Base-by-base conservation (phyloP, 2,797 vertebrate genomes). In the Falco columbarius region DNA sequence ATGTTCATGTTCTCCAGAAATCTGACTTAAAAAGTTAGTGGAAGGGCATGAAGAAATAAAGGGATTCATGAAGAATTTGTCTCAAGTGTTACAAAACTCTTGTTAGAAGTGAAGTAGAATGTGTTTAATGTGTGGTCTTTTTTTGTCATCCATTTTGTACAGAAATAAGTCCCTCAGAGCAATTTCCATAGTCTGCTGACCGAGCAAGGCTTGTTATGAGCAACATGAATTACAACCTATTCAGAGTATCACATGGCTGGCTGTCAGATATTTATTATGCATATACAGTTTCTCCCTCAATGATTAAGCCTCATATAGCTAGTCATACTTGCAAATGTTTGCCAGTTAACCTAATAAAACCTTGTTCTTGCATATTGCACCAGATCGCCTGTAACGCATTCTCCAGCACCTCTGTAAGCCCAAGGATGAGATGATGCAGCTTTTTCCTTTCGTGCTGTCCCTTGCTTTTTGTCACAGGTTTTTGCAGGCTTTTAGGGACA, bases 331-430 rank as follows among this genome's bases (percentile, higher is more conserved):
- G 36, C 29, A 49, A 46, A 18, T 36, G 22, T 73, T 89, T 73
- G 73, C 51, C 24, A 10, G 1, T 17, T 47, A 73, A 29, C 2
- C 1, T 18, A 34, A 6, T 84, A 79, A 93, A 82, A 55, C 12
- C 36, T 56, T 0, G 0, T 49, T 21, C 18, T 80, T 76, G 30
- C 6, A 1, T 49, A 0, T 15, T 55, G 54, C 12, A 20, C 6
- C 61, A 9, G 30, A 7, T 71, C 40, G 66, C 36, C 46, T 46
- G 23, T 30, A 42, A 42, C 26, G 47, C 9, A 2, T 76, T 46
- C 36, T 29, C 36, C 44, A 49, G 73, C 30, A 2, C 32, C 59
- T 76, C 9, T 13, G 3, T 21, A 19, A 86, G 42, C 47, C 34
- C n/a, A 3, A 38, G 56, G 44, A 10, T 73, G 49, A 42, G 52